These are phyloP conservation scores for Choloepus hoffmanni DNA, from an alignment of 2,113 vertebrate species.

Conservation along the genomic window DNA sequence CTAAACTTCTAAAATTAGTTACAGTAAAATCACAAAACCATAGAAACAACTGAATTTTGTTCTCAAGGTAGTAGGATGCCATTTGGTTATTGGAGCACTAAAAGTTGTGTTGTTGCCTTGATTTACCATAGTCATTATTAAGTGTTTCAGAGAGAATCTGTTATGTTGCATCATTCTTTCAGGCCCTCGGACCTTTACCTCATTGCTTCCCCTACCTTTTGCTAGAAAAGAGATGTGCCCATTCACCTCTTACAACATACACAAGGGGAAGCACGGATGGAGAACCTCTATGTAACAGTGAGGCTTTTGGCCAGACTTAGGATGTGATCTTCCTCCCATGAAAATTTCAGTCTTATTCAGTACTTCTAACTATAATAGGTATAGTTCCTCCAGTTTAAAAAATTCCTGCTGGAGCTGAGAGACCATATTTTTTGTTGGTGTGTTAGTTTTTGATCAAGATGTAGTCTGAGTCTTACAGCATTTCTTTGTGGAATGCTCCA, in stretches of 20 bases:
- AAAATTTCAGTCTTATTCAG: constrained; percentile 20
- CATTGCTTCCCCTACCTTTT: not conserved
- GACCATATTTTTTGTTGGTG: not conserved
- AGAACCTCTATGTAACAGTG: not conserved
- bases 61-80: not conserved
- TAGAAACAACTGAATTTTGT: constrained; percentile 21
- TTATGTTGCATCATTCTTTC: not conserved
- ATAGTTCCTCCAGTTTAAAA: constrained; percentile 10
- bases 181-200: not conserved
- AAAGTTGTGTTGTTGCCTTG: not conserved
- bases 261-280: not conserved
- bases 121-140: not conserved
- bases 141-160: not conserved
- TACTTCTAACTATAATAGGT: not conserved
- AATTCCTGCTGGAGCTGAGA: not conserved
- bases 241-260: not conserved
- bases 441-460: constrained; percentile 57
- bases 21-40: not conserved
- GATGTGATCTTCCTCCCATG: constrained; percentile 1
- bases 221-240: not conserved
- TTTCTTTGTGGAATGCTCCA: constrained; percentile 58
- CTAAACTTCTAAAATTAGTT: constrained; percentile 8
- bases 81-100: not conserved
- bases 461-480: not conserved
- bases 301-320: constrained; percentile 46